A percentile compares a stretch with the other conserved stretches of the same genome.
These are phyloP conservation scores for Cyclopterus lumpus DNA, from an alignment of 2,797 vertebrate genomes.

Conservation along the genomic window DNA sequence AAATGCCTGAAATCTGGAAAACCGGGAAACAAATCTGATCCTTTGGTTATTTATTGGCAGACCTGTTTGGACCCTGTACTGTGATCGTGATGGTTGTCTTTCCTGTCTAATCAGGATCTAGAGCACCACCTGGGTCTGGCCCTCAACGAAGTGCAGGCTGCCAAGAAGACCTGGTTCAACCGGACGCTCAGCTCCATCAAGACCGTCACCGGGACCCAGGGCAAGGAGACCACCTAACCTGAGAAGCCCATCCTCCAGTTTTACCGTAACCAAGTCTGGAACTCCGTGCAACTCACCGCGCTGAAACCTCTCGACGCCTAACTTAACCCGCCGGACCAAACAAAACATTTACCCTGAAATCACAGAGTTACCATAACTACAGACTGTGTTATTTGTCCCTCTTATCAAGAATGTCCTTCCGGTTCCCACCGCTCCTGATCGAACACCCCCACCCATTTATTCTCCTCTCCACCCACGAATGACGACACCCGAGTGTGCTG, in stretches of 20 bases:
- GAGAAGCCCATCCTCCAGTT: slow-evolving; percentile 19
- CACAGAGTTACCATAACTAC: slow-evolving; percentile 51
- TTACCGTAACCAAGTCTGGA: slow-evolving; percentile 32
- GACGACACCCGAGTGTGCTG: slow-evolving; percentile 83
- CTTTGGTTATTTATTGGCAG: background rate
- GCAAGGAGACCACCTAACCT: slow-evolving; percentile 95
- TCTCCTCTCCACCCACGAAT: slow-evolving; percentile 75
- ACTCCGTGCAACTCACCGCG: slow-evolving; percentile 30
- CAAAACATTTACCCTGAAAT: slow-evolving; percentile 62
- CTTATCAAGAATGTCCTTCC: slow-evolving; percentile 42
- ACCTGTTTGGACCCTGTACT: background rate
- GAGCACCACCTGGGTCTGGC: slow-evolving; percentile 97
- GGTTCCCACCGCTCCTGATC: slow-evolving; percentile 29
- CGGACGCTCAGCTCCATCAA: slow-evolving; percentile 98
- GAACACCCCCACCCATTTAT: slow-evolving; percentile 39
- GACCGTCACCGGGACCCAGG: slow-evolving; percentile 97
- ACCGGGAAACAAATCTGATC: background rate
- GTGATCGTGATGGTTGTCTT: background rate
- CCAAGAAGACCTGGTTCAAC: slow-evolving; percentile 99
- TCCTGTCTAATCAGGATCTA: slow-evolving; percentile 86
- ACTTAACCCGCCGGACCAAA: slow-evolving; percentile 47
- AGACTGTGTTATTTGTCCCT: slow-evolving; percentile 41
- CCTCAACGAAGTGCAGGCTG: slow-evolving; percentile 95
- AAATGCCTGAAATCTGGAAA: background rate
- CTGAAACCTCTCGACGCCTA: slow-evolving; percentile 43